Percentiles rank a stretch among this genome's conserved stretches.
These are phyloP conservation scores for Aricia agestis DNA, from an alignment of 1,140 invertebrate genomes.

Conservation along the genomic window DNA sequence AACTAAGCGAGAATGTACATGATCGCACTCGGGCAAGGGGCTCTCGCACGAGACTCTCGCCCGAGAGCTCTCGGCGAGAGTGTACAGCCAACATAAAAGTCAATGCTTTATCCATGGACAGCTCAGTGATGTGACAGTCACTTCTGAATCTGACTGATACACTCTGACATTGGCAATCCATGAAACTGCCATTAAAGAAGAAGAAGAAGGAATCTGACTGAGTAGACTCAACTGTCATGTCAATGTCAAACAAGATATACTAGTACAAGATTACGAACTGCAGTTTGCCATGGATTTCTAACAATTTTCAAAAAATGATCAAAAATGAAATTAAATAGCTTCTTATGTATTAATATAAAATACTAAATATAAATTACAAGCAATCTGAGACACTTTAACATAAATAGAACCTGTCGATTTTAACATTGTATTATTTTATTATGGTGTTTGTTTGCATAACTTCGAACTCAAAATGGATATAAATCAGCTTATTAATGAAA, in stretches of 20 bases:
- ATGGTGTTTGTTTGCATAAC: not conserved
- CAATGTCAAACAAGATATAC: not conserved
- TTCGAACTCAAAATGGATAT: slow-evolving; percentile 20
- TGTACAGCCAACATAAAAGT: no score
- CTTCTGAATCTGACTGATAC: no score
- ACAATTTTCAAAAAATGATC: not conserved
- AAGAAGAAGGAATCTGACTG: no score
- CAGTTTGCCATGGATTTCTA: not conserved
- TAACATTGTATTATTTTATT: not conserved
- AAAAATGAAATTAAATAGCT: not conserved
- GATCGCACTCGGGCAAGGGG: no score
- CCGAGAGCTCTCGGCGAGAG: no score
- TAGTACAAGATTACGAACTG: not conserved
- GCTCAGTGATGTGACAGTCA: no score
- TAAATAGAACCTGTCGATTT: not conserved
- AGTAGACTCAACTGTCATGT: not conserved
- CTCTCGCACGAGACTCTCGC: no score
- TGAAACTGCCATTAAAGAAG: no score
- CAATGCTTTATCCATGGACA: no score
- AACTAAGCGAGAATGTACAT: no score
- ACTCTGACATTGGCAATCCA: no score
- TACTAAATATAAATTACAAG: not conserved
- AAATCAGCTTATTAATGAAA: slow-evolving; percentile 35
- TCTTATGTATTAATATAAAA: not conserved
- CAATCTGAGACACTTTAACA: not conserved